Evolutionary conservation across 2,888 invertebrate genomes (phyloP).

Genomic region (Dermolepida albohirtum): DNA sequence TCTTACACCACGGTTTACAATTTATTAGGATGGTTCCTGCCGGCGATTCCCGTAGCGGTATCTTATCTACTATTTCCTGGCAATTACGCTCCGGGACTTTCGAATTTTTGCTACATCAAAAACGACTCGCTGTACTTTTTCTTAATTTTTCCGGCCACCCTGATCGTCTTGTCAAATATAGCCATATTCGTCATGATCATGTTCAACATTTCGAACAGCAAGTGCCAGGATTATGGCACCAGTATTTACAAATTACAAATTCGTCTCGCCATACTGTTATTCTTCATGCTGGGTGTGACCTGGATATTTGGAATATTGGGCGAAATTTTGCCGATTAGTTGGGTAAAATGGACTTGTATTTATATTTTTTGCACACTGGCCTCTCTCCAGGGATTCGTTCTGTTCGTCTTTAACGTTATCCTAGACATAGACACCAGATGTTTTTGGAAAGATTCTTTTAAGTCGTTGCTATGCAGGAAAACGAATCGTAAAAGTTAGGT

Average conservation of each 20-base stretch:
- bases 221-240: constrained; percentile 19
- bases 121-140: constrained; percentile 15
- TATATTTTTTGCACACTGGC: constrained; percentile 32
- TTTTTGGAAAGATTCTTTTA: constrained; percentile 19
- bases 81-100: constrained; percentile 28
- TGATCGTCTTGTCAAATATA: constrained; percentile 29
- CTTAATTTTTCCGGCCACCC: constrained; percentile 21
- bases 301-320: constrained; percentile 37
- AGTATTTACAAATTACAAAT: constrained; percentile 13
- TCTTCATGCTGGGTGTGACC: constrained; percentile 38
- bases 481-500: no score
- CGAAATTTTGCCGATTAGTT: constrained; percentile 11
- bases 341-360: constrained; percentile 19
- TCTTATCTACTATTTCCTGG: constrained; percentile 25
- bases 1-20: constrained; percentile 11
- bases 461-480: no score
- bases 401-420: constrained; percentile 23
- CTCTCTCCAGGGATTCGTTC: constrained; percentile 32
- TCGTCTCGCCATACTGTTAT: constrained; percentile 24
- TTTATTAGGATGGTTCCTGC: constrained; percentile 18
- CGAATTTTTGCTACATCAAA: constrained; percentile 39
- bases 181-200: constrained; percentile 31
- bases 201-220: constrained; percentile 23
- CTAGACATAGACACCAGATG: constrained; percentile 13
- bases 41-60: constrained; percentile 26